Evolutionary conservation across 35 echinoderm and acorn worm genomes (phyloP).

Genomic region (Amphiura filiformis): DNA sequence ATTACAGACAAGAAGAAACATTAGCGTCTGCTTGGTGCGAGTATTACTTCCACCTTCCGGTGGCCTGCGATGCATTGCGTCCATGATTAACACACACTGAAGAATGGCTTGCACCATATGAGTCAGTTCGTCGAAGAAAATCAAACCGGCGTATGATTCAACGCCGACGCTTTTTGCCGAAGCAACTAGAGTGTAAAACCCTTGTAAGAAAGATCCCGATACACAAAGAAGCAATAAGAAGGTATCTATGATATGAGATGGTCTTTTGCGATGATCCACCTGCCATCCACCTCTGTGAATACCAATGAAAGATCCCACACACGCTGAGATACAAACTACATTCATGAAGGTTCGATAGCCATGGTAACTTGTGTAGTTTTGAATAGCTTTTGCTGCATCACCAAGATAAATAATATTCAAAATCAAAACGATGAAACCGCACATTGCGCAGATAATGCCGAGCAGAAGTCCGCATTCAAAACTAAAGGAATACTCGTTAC

Average conservation of each 20-base stretch:
- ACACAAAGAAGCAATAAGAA: slow-evolving; percentile 73
- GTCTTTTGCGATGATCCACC: slow-evolving; percentile 51
- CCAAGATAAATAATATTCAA: slow-evolving; percentile 86
- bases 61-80: slow-evolving; percentile 76
- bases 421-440: slow-evolving; percentile 85
- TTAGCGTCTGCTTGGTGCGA: slow-evolving; percentile 82
- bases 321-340: slow-evolving; percentile 66
- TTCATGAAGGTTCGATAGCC: slow-evolving; percentile 90
- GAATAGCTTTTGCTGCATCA: slow-evolving; percentile 51
- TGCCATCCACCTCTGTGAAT: slow-evolving; percentile 81
- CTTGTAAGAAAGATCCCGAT: slow-evolving; percentile 67
- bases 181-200: slow-evolving; percentile 78
- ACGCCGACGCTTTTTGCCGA: slow-evolving; percentile 45
- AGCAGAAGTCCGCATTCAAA: slow-evolving; percentile 89
- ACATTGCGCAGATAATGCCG: slow-evolving; percentile 85
- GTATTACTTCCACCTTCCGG: slow-evolving; percentile 78
- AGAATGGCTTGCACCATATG: slow-evolving; percentile 78
- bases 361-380: slow-evolving; percentile 77
- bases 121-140: slow-evolving; percentile 77
- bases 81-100: slow-evolving; percentile 76
- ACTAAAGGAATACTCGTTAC: slow-evolving; percentile 15
- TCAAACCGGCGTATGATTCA: slow-evolving; percentile 38
- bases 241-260: slow-evolving; percentile 71
- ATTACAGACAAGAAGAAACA: slow-evolving; percentile 87
- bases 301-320: slow-evolving; percentile 62